phyloP scores from a whole-genome alignment of 2,113 vertebrate genomes.

The Beaufortia kweichowensis region DNA sequence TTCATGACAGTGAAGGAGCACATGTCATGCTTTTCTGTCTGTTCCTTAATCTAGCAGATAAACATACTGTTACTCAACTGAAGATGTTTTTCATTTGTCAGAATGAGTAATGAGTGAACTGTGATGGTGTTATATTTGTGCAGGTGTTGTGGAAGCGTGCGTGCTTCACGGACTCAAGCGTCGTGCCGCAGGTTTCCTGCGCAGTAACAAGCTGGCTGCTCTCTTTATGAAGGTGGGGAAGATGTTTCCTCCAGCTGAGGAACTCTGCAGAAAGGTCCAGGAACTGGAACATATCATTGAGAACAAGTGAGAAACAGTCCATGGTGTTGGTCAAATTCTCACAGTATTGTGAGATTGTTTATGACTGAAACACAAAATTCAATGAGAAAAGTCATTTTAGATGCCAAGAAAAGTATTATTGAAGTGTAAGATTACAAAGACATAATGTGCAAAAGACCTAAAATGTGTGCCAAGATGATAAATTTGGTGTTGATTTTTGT shows the following conservation, averaged over 20 bases:
- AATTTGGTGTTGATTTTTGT: too few species aligned
- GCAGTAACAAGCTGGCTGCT: constrained; percentile 94
- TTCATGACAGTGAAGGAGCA: background rate
- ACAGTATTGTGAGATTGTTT: too few species aligned
- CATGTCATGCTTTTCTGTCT: background rate
- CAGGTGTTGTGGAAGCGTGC: constrained; percentile 84
- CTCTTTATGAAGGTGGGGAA: constrained; percentile 96
- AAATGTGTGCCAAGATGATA: too few species aligned
- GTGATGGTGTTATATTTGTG: constrained; percentile 2
- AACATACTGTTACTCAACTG: background rate
- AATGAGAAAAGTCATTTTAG: too few species aligned
- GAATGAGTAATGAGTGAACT: background rate
- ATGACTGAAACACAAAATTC: too few species aligned
- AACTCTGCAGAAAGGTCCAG: constrained; percentile 91
- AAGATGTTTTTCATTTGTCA: background rate
- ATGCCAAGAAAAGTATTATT: too few species aligned
- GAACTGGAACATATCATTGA: constrained; percentile 92
- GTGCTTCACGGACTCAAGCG: constrained; percentile 87
- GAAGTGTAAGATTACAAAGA: too few species aligned
- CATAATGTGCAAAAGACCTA: too few species aligned
- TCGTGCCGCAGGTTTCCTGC: constrained; percentile 90
- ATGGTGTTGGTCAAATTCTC: background rate
- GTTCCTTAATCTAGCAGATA: background rate
- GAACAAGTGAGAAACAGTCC: constrained; percentile 78
- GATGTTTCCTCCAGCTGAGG: constrained; percentile 85